A percentile compares a stretch with the other conserved stretches of the same genome.
These are phyloP conservation scores for Indri indri DNA, from an alignment of 2,113 vertebrate genomes.

Conservation along the genomic window DNA sequence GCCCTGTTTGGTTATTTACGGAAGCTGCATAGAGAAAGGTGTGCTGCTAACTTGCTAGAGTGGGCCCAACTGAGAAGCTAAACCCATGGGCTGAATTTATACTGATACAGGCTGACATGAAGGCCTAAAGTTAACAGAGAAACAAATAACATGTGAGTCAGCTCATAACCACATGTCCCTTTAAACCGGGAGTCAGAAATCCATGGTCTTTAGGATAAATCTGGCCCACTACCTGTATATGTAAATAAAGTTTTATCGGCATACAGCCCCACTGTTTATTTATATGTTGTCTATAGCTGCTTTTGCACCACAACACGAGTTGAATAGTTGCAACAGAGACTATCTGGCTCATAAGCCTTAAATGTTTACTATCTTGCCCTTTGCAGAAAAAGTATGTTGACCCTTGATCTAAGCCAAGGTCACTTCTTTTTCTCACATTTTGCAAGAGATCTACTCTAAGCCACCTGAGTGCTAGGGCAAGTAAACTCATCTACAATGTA, in stretches of 20 bases:
- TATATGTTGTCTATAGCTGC: neutral
- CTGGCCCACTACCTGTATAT: neutral
- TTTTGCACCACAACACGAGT: neutral
- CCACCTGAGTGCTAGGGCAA: neutral
- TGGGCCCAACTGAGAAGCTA: neutral
- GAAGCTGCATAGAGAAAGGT: neutral
- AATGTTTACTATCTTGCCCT: neutral
- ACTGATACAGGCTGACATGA: neutral
- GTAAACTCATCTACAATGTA: neutral
- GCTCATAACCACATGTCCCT: neutral
- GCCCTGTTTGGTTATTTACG: neutral
- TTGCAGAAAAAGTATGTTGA: neutral
- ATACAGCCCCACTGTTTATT: neutral
- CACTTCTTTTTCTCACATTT: neutral
- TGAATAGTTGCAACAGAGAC: neutral
- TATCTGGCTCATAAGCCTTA: neutral
- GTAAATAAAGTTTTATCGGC: neutral
- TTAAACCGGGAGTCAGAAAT: neutral
- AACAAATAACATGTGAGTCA: neutral
- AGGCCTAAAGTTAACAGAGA: neutral
- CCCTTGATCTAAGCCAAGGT: neutral
- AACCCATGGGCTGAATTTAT: neutral
- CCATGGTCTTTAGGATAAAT: too few relatives aligned
- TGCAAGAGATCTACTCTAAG: neutral
- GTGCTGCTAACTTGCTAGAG: neutral